phyloP scores from a whole-genome alignment of 2,113 vertebrate genomes.

The Microtus pennsylvanicus region DNA sequence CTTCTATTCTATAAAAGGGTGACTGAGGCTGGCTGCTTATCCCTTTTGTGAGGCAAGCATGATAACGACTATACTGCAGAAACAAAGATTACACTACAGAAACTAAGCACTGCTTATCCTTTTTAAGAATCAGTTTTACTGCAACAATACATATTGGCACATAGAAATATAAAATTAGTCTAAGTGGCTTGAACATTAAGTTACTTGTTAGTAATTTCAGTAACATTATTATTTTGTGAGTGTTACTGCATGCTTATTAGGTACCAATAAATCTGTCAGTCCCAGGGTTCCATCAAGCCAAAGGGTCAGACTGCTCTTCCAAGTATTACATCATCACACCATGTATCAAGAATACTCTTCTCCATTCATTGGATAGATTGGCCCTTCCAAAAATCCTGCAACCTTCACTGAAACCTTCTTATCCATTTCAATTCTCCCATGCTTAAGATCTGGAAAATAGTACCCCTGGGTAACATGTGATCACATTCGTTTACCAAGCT shows the following conservation, averaged over 20 bases:
- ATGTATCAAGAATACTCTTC: neutral
- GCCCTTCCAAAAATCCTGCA: neutral
- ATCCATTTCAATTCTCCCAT: neutral
- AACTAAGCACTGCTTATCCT: neutral
- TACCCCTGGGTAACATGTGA: neutral
- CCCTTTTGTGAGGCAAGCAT: neutral
- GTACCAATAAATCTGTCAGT: neutral
- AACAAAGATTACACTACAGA: neutral
- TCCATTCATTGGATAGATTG: neutral
- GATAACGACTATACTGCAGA: neutral
- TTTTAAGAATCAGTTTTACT: neutral
- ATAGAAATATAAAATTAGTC: neutral
- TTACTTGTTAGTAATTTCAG: neutral
- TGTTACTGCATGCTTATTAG: neutral
- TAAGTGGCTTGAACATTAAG: neutral
- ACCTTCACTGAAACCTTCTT: neutral
- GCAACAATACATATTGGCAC: neutral
- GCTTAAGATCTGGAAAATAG: neutral
- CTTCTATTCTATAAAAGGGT: neutral
- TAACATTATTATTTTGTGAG: neutral
- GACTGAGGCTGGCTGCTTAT: neutral
- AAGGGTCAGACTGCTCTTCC: neutral
- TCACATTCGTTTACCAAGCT: rapidly evolving
- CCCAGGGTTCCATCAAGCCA: neutral
- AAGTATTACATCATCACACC: neutral